A percentile compares a stretch with the other conserved stretches of the same genome.
phyloP scores from a whole-genome alignment of 2,797 vertebrate genomes.

The Notolabrus celidotus region DNA sequence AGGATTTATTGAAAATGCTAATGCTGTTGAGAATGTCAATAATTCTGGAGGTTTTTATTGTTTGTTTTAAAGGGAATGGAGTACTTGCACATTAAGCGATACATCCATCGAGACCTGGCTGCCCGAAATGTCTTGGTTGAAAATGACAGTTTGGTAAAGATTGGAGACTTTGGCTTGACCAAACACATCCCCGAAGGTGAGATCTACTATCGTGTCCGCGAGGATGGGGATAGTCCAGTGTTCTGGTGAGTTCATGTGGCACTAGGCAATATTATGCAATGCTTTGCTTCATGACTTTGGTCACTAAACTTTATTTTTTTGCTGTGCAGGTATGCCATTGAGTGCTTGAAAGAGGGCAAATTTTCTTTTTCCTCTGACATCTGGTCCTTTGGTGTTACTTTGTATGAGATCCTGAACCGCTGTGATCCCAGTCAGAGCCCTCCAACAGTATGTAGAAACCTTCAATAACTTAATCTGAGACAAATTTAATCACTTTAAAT shows the following conservation, averaged over 20 bases:
- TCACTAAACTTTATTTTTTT: slow-evolving; percentile 5
- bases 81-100: slow-evolving; percentile 90
- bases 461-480: not conserved
- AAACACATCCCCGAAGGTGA: slow-evolving; percentile 92
- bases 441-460: slow-evolving; percentile 82
- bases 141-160: slow-evolving; percentile 91
- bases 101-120: slow-evolving; percentile 93
- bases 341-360: slow-evolving; percentile 93
- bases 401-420: slow-evolving; percentile 93
- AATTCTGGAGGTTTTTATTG: not conserved
- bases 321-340: slow-evolving; percentile 90
- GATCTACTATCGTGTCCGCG: slow-evolving; percentile 91
- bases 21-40: not conserved
- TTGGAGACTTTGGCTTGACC: slow-evolving; percentile 94
- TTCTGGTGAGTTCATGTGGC: slow-evolving; percentile 86
- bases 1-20: not conserved
- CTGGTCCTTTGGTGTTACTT: slow-evolving; percentile 95
- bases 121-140: slow-evolving; percentile 94
- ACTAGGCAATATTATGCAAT: not conserved
- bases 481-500: not conserved
- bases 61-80: slow-evolving; percentile 91
- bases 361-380: slow-evolving; percentile 94
- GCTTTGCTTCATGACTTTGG: not conserved
- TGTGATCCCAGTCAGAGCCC: slow-evolving; percentile 89
- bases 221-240: slow-evolving; percentile 94